phyloP scores from a whole-genome alignment of 2,797 vertebrate genomes.

The Lateolabrax maculatus region DNA sequence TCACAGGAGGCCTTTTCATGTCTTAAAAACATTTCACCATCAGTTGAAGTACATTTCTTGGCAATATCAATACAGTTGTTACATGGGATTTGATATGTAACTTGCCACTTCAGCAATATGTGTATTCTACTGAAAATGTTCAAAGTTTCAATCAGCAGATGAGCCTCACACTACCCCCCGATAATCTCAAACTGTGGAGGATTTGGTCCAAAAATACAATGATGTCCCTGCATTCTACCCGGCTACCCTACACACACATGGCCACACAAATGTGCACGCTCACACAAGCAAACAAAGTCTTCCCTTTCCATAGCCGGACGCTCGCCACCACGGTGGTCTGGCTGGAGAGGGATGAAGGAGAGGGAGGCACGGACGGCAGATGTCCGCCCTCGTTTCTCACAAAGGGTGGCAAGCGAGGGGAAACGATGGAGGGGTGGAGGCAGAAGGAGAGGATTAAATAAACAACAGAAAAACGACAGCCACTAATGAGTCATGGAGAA shows the following conservation, averaged over 20 bases:
- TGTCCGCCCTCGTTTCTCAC: conserved; percentile 83
- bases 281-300: conserved; percentile 69
- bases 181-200: conserved; percentile 44
- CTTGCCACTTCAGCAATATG: neutral
- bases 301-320: conserved; percentile 65
- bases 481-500: conserved; percentile 81
- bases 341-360: conserved; percentile 82
- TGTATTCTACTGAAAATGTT: conserved; percentile 18
- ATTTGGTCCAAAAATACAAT: conserved; percentile 65
- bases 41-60: conserved; percentile 12
- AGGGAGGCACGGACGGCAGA: conserved; percentile 85
- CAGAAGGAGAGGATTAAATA: conserved; percentile 83
- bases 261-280: conserved; percentile 50
- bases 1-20: conserved; percentile 5
- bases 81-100: neutral
- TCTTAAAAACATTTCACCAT: neutral
- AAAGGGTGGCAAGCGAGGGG: conserved; percentile 78
- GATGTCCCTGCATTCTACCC: conserved; percentile 40
- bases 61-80: neutral
- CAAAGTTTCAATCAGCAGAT: conserved; percentile 40
- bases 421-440: conserved; percentile 74
- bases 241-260: conserved; percentile 32
- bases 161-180: conserved; percentile 23
- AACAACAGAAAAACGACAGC: conserved; percentile 78
- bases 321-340: conserved; percentile 79